Percentiles rank a stretch among this genome's conserved stretches.
Conservation (phyloP, 1,140 invertebrate species). For the Euura lappo region DNA sequence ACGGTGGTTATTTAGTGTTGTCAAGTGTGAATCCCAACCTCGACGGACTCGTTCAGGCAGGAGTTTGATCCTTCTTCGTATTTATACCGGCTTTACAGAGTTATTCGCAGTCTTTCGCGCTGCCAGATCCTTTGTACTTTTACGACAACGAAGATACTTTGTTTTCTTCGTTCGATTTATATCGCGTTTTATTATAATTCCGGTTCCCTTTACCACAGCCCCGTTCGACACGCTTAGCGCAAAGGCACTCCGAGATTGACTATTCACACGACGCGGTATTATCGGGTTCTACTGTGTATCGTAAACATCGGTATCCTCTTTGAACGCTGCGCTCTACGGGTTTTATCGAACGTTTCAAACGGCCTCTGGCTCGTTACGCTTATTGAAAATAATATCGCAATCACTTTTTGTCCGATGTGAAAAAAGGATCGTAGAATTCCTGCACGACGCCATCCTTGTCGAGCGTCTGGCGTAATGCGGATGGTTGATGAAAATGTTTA, state of each 20-base stretch:
- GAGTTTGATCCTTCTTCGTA: background rate
- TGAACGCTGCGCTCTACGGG: no score
- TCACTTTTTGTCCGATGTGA: conserved; percentile 2
- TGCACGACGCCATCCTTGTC: conserved; percentile 35
- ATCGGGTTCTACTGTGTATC: background rate
- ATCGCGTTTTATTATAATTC: conserved; percentile 18
- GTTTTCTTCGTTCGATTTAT: conserved; percentile 13
- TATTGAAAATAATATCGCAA: background rate
- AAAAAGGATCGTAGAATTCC: conserved; percentile 16
- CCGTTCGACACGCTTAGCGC: conserved; percentile 28
- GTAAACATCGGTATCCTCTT: no score
- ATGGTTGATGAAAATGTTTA: background rate
- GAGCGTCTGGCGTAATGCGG: background rate
- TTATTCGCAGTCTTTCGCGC: background rate
- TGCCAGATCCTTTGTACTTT: conserved; percentile 9
- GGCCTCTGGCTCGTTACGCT: background rate
- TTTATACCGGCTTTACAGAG: background rate
- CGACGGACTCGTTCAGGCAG: background rate
- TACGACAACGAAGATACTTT: conserved; percentile 17
- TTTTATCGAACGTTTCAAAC: background rate
- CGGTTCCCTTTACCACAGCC: conserved; percentile 23
- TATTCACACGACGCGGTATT: conserved; percentile 28
- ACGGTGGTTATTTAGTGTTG: no score
- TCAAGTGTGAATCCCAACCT: conserved; percentile 13
- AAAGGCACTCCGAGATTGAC: conserved; percentile 30